A percentile compares a stretch with the other conserved stretches of the same genome.
Evolutionary conservation across 2,797 vertebrate species (phyloP).

Genomic region (Pristis pectinata): DNA sequence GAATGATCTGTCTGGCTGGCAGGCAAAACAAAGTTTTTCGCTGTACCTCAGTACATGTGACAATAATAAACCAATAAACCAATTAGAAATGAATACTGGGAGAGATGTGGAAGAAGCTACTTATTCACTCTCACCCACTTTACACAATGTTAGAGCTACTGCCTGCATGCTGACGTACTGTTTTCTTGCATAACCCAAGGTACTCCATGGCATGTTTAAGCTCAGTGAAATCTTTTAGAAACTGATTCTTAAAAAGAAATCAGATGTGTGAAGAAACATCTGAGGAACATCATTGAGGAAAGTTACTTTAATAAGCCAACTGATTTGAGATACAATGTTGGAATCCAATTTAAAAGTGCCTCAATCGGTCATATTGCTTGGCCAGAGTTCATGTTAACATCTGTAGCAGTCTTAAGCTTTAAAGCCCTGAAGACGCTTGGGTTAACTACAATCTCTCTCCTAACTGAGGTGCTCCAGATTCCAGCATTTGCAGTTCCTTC

Average conservation of each 20-base stretch:
- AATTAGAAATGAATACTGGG: too few species aligned
- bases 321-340: neutral
- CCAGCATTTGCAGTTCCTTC: too few species aligned
- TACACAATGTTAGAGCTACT: neutral
- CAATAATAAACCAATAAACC: too few species aligned
- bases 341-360: neutral
- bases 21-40: too few species aligned
- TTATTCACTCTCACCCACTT: neutral
- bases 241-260: neutral
- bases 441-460: too few species aligned
- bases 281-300: neutral
- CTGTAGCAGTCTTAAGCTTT: neutral
- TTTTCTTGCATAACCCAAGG: neutral
- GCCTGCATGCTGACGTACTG: neutral
- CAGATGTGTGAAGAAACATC: neutral
- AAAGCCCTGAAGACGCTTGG: too few species aligned
- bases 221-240: neutral
- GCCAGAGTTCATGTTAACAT: neutral
- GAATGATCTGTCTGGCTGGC: too few species aligned
- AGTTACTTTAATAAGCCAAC: neutral
- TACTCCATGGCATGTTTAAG: neutral
- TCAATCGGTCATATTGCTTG: neutral
- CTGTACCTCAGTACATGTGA: too few species aligned
- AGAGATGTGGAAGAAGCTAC: neutral
- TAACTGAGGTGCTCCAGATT: too few species aligned